phyloP scores from a whole-genome alignment of 23 tunicate species.

The Styela clava region DNA sequence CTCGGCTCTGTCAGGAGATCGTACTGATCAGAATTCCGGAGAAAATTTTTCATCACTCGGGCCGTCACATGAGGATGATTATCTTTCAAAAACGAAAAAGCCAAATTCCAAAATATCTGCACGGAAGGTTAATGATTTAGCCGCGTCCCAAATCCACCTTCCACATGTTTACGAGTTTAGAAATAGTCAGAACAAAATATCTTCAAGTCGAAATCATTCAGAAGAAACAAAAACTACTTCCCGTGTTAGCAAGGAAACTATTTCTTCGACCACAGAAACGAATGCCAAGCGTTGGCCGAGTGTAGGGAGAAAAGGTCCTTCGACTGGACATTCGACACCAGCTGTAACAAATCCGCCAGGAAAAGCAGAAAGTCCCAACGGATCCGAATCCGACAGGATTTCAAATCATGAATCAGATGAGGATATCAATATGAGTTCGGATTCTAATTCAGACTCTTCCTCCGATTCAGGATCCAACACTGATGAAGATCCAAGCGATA shows the following conservation, averaged over 20 bases:
- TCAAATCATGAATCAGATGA: neutral
- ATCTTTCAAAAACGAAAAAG: neutral
- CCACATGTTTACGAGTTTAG: too few species aligned
- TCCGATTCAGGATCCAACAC: neutral
- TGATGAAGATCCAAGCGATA: neutral
- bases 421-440: neutral
- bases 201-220: neutral
- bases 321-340: neutral
- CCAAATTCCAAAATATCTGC: neutral
- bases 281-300: conserved; percentile 21
- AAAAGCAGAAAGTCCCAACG: neutral
- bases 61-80: neutral
- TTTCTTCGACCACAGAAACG: neutral
- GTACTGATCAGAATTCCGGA: neutral
- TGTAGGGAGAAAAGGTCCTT: conserved; percentile 18
- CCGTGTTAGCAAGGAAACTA: conserved; percentile 29
- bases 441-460: neutral
- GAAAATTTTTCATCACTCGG: neutral
- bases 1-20: neutral
- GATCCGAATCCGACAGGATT: neutral
- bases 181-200: neutral
- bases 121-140: too few species aligned
- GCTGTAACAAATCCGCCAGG: neutral
- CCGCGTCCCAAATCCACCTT: too few species aligned
- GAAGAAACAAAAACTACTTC: neutral